Percentiles rank a stretch among this genome's conserved stretches.
phyloP scores from a whole-genome alignment of 2,888 invertebrate genomes.

The Cosmorhoe ocellata region DNA sequence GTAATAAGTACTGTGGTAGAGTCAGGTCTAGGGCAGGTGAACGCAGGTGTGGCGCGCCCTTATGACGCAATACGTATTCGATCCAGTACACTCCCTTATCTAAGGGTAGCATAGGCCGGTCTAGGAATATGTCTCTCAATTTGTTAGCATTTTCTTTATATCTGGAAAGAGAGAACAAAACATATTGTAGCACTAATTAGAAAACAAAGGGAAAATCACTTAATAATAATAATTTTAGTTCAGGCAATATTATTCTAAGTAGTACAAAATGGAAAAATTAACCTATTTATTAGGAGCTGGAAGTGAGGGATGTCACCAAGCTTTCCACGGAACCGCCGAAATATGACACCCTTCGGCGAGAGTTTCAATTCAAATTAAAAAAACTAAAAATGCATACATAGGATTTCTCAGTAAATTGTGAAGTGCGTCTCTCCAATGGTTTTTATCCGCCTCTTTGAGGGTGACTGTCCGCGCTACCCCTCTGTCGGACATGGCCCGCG shows the following conservation, averaged over 20 bases:
- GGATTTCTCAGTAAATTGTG: conserved; percentile 65
- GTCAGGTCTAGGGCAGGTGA: conserved; percentile 76
- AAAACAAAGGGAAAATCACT: no score
- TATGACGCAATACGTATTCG: conserved; percentile 84
- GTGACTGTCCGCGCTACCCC: conserved; percentile 72
- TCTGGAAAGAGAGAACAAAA: conserved; percentile 58
- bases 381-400: conserved; percentile 55
- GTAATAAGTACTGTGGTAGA: conserved; percentile 69
- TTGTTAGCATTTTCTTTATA: conserved; percentile 76
- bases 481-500: conserved; percentile 71
- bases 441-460: conserved; percentile 55
- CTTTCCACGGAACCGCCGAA: no score
- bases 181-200: not conserved
- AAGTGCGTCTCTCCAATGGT: conserved; percentile 61
- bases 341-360: no score
- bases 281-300: no score
- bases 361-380: no score
- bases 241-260: no score
- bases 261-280: no score
- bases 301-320: no score
- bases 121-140: conserved; percentile 77
- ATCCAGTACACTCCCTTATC: conserved; percentile 85
- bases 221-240: no score
- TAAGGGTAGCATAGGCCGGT: conserved; percentile 81
- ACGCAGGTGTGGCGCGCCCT: conserved; percentile 77